Base-by-base conservation (phyloP, 1,140 invertebrate genomes). In the Prorops nasuta region DNA sequence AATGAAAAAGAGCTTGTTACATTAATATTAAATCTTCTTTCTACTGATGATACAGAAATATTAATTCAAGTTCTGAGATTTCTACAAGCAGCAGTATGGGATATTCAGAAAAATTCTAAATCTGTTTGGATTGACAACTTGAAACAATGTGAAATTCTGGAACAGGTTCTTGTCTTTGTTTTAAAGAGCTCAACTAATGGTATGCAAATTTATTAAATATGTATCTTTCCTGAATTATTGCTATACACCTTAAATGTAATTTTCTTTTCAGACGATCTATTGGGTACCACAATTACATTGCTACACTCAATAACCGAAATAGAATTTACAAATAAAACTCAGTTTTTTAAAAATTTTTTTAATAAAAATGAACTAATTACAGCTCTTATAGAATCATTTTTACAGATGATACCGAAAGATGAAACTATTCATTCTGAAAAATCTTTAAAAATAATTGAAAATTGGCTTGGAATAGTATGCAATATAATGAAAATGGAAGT, bases 11-110 rank as follows among this genome's bases (percentile, higher is more conserved):
- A 68, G 12, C 67, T 84, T 18, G 55, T 81, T 2, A 64, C 63
- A 10, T 69, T 70, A 14, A 64, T 89, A 15, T 65, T 88, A 3
- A 75, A 79, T 38, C 65, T 81, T 24, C 69, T 86, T 6, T 75
- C 80, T 21, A 80, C 79, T 37, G 78, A 83, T 48, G 86, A 90
- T 63, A 77, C 80, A 12, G 73, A 81, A 32, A 82, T 84, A 22
- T 65, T 89, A 6, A 74, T 86, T 19, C 87, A 90, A 72, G 58
- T 88, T 21, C 76, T 89, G 53, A 75, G 87, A 31, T 71, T 89
- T 7, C 74, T 88, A 17, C 81, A 81, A 63, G 77, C 80, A 4
- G 67, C 76, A 28, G 56, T 76, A 8, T 77, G 83, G 64, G 79
- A 80, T 66, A 59, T 82, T 14, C 69, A 80, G 35, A 67, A 65